phyloP scores from a whole-genome alignment of 1,140 invertebrate species.

The Daktulosphaira vitifoliae region DNA sequence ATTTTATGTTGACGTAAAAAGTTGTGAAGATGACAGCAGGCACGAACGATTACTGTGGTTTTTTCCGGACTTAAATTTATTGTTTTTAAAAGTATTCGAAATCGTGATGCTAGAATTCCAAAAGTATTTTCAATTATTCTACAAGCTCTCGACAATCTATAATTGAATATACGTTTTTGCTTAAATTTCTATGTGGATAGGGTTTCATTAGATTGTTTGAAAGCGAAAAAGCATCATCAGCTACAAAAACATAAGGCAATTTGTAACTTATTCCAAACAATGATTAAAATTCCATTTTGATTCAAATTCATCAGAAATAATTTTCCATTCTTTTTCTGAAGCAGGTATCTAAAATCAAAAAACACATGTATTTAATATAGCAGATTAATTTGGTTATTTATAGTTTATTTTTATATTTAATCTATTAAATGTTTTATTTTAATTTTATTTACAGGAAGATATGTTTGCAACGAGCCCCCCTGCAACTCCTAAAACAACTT shows the following conservation, averaged over 20 bases:
- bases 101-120: no score
- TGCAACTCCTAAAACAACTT: no score
- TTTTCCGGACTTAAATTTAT: slow-evolving; percentile 41
- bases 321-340: slow-evolving; percentile 38
- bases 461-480: no score
- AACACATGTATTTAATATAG: not conserved
- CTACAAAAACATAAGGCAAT: slow-evolving; percentile 34
- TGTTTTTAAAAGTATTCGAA: slow-evolving; percentile 41
- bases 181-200: no score
- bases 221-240: slow-evolving; percentile 36
- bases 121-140: slow-evolving; percentile 46
- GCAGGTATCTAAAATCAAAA: slow-evolving; percentile 36
- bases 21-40: no score
- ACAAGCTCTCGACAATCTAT: slow-evolving; percentile 41
- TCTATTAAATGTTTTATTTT: no score
- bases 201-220: no score
- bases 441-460: no score
- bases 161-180: no score
- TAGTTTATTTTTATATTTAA: no score
- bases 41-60: slow-evolving; percentile 40
- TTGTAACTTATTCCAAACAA: slow-evolving; percentile 43
- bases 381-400: no score
- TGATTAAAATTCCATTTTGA: slow-evolving; percentile 46
- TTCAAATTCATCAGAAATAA: slow-evolving; percentile 42
- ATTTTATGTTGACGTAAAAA: no score